These are phyloP conservation scores for Atherinosoma microstoma DNA, from an alignment of 2,797 vertebrate genomes.

Conservation along the genomic window DNA sequence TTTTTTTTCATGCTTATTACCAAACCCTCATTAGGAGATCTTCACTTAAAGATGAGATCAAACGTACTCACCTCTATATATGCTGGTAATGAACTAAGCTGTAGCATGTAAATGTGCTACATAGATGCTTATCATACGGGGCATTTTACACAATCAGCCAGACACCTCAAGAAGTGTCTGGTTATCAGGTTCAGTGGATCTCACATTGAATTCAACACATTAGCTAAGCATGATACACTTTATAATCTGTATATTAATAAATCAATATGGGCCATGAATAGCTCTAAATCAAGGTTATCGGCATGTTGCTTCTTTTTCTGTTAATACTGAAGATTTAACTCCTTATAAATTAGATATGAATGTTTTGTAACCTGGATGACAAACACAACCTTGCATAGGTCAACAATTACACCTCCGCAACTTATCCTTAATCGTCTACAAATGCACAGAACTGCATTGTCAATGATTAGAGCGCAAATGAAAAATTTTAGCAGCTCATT, in stretches of 20 bases:
- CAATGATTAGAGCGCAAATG: conserved; percentile 24
- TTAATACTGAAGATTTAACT: background rate
- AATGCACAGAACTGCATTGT: conserved; percentile 17
- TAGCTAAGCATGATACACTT: conserved; percentile 6
- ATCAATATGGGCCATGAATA: conserved; percentile 10
- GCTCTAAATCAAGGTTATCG: background rate
- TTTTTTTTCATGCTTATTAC: conserved; percentile 65
- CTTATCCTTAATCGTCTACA: conserved; percentile 15
- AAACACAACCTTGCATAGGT: conserved; percentile 5
- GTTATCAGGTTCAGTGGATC: conserved; percentile 43
- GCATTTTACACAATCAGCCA: conserved; percentile 52
- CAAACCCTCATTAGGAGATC: conserved; percentile 67
- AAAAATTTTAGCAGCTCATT: conserved; percentile 54
- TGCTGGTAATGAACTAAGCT: conserved; percentile 55
- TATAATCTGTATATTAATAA: conserved; percentile 11
- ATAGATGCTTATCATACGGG: conserved; percentile 48
- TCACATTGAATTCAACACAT: conserved; percentile 47
- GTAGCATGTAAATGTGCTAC: conserved; percentile 41
- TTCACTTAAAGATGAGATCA: conserved; percentile 61
- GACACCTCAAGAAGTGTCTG: conserved; percentile 52
- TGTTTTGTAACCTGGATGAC: conserved; percentile 8
- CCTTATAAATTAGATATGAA: background rate
- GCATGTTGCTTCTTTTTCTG: background rate
- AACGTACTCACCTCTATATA: conserved; percentile 59
- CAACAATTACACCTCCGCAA: conserved; percentile 1